Evolutionary conservation across 2,797 vertebrate genomes (phyloP).

Genomic region (Vipera ursinii): DNA sequence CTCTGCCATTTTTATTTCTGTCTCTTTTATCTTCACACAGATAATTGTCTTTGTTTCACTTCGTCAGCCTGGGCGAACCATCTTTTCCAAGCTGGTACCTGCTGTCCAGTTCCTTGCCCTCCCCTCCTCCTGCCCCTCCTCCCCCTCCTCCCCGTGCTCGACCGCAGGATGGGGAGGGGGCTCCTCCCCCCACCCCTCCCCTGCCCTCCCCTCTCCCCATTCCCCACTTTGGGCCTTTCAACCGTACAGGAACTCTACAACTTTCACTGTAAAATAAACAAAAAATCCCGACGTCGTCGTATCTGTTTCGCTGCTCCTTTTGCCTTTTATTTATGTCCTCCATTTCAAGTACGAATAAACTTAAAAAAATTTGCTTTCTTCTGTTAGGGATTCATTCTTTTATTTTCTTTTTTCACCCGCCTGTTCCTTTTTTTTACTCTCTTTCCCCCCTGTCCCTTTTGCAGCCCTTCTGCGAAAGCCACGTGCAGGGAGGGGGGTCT

Average conservation of each 20-base stretch:
- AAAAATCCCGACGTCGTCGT: slow-evolving; percentile 70
- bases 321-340: slow-evolving; percentile 71
- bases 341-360: slow-evolving; percentile 68
- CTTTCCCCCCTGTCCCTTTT: slow-evolving; percentile 74
- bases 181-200: slow-evolving; percentile 70
- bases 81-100: slow-evolving; percentile 80
- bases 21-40: slow-evolving; percentile 81
- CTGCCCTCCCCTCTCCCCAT: slow-evolving; percentile 64
- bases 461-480: neutral
- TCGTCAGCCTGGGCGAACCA: slow-evolving; percentile 79
- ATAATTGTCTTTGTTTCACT: slow-evolving; percentile 92
- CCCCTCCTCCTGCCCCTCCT: slow-evolving; percentile 34
- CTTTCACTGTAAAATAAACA: slow-evolving; percentile 88
- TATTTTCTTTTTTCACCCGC: slow-evolving; percentile 2
- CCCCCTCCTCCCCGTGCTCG: slow-evolving; percentile 56
- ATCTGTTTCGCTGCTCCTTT: slow-evolving; percentile 68
- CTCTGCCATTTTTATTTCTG: slow-evolving; percentile 64
- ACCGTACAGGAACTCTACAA: slow-evolving; percentile 88
- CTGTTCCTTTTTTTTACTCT: slow-evolving; percentile 7
- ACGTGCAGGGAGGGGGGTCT: neutral
- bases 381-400: slow-evolving; percentile 42
- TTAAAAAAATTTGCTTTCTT: slow-evolving; percentile 34
- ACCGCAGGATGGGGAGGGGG: slow-evolving; percentile 63
- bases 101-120: slow-evolving; percentile 73
- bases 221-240: slow-evolving; percentile 63